Evolutionary conservation across 2,888 invertebrate genomes (phyloP).

Genomic region (Drosophila fulvimacula): DNA sequence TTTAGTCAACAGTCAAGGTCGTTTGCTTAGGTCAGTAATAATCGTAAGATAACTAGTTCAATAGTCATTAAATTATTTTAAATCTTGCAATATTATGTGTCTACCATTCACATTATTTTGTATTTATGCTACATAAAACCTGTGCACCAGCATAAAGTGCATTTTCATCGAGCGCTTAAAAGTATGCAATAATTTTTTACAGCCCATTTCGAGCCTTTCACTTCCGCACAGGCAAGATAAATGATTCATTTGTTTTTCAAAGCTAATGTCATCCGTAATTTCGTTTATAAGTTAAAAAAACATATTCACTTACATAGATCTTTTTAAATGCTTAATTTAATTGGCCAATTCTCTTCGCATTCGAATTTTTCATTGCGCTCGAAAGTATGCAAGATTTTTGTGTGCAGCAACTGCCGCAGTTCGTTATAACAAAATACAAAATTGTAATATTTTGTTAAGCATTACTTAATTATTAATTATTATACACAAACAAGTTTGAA

Average conservation of each 20-base stretch:
- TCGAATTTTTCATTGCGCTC: not conserved
- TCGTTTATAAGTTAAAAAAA: too few relatives aligned
- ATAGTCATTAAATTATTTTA: too few relatives aligned
- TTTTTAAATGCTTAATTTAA: too few relatives aligned
- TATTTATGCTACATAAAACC: too few relatives aligned
- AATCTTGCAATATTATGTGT: too few relatives aligned
- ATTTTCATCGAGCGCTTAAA: not conserved
- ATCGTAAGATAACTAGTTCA: not conserved
- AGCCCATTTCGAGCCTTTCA: not conserved
- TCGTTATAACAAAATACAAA: not conserved
- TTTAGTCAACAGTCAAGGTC: too few relatives aligned
- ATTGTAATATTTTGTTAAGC: not conserved
- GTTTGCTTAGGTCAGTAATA: too few relatives aligned
- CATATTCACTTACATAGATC: too few relatives aligned
- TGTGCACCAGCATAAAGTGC: rapidly evolving
- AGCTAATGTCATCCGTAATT: too few relatives aligned
- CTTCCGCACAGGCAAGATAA: not conserved
- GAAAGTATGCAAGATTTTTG: constrained; percentile 7
- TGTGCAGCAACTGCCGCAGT: not conserved
- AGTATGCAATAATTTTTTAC: not conserved
- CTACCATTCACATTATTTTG: too few relatives aligned
- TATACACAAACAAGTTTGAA: too few relatives aligned
- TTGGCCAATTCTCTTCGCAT: too few relatives aligned
- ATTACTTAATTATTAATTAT: not conserved
- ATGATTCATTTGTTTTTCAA: not conserved